A percentile compares a stretch with the other conserved stretches of the same genome.
Evolutionary conservation across 2,113 vertebrate genomes (phyloP).

Genomic region (Ptilorrhoa leucosticta): DNA sequence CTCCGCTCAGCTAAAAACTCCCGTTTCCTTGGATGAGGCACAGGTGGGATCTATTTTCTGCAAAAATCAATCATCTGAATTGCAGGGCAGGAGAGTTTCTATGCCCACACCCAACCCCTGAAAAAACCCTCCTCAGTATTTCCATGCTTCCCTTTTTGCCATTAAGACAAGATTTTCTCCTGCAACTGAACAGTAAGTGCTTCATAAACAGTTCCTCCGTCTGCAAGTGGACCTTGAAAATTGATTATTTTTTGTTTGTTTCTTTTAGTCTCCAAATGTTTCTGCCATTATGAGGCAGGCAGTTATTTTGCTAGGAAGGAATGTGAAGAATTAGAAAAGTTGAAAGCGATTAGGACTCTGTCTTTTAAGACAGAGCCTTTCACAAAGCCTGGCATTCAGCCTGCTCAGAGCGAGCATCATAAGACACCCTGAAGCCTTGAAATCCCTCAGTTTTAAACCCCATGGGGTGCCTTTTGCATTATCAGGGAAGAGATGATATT

Average conservation of each 20-base stretch:
- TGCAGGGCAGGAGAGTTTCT: constrained; percentile 41
- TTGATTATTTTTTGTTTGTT: constrained; percentile 79
- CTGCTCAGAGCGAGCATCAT: neutral
- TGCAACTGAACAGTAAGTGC: constrained; percentile 70
- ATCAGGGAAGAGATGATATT: constrained; percentile 22
- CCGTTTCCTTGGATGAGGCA: neutral
- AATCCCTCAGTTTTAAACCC: constrained; percentile 23
- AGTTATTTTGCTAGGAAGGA: constrained; percentile 44
- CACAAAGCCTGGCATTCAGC: constrained; percentile 2
- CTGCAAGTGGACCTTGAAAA: constrained; percentile 79
- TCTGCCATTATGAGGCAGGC: constrained; percentile 57
- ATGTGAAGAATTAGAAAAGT: constrained; percentile 45
- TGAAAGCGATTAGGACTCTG: constrained; percentile 24
- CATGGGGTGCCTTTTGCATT: constrained; percentile 31
- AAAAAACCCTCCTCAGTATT: neutral
- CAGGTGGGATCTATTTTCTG: neutral
- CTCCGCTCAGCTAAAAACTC: neutral
- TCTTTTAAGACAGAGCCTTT: constrained; percentile 23
- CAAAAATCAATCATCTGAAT: neutral
- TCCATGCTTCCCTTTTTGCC: constrained; percentile 50
- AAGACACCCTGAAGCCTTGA: constrained; percentile 40
- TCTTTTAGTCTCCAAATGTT: constrained; percentile 69
- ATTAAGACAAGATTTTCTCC: constrained; percentile 69
- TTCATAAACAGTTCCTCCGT: constrained; percentile 71
- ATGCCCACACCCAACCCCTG: neutral